Percentiles rank a stretch among this genome's conserved stretches.
Conservation (phyloP, 2,888 invertebrate genomes). For the Didymodactylos carnosus region DNA sequence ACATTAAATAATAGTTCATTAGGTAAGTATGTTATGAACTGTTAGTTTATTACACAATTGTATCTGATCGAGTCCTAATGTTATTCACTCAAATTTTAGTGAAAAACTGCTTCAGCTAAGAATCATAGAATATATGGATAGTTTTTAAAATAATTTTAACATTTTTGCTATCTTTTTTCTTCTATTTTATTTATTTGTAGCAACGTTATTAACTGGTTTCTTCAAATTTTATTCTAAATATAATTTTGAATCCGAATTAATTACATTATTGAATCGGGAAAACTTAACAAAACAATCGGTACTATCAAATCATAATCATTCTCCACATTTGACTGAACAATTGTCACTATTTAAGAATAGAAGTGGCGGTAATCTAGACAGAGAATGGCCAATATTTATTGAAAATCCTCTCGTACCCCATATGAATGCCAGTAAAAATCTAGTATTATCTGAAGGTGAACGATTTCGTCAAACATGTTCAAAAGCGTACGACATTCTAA, state of each 20-base stretch:
- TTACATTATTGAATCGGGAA: conserved; percentile 1
- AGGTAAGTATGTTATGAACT: no score
- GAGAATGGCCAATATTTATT: not conserved
- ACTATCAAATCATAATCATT: not conserved
- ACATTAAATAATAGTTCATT: not conserved
- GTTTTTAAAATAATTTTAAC: no score
- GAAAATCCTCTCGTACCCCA: conserved; percentile 8
- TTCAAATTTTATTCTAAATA: conserved; percentile 16
- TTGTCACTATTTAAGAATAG: no score
- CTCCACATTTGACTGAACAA: no score
- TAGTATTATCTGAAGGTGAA: not conserved
- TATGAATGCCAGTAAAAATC: conserved; percentile 11
- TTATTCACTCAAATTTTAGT: no score
- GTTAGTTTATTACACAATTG: no score
- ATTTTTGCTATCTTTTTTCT: not conserved
- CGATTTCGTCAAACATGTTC: not conserved
- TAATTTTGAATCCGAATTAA: conserved; percentile 6
- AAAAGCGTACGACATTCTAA: not conserved
- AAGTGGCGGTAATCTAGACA: no score
- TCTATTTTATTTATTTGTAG: not conserved
- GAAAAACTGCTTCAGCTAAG: no score
- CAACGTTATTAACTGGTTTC: not conserved
- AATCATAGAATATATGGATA: no score
- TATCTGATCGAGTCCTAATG: no score
- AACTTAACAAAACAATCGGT: not conserved